Evolutionary conservation across 2,797 vertebrate species (phyloP).

Genomic region (Sardinella longiceps): DNA sequence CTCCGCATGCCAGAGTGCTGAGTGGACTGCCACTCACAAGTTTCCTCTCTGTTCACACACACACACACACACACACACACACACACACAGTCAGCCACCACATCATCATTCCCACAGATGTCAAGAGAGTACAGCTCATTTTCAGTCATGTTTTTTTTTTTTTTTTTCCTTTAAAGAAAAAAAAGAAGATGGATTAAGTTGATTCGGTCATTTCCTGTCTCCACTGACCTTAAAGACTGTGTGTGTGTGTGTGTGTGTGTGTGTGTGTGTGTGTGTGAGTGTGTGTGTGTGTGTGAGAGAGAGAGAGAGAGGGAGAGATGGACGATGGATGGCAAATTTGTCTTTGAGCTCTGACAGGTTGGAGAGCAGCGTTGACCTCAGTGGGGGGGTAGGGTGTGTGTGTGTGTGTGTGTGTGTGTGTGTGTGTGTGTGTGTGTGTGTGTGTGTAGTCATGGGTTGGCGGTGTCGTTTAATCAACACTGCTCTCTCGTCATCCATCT

Average conservation of each 20-base stretch:
- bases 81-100: not conserved
- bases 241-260: slow-evolving; percentile 9
- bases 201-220: slow-evolving; percentile 21
- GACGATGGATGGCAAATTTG: slow-evolving; percentile 29
- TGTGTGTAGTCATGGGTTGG: not conserved
- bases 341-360: slow-evolving; percentile 27
- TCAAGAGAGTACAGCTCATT: not conserved
- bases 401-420: not conserved
- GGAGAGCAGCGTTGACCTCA: slow-evolving; percentile 33
- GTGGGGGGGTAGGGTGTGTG: slow-evolving; percentile 29
- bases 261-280: not conserved
- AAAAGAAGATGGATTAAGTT: not conserved
- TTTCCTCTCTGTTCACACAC: not conserved
- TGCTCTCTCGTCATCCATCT: slow-evolving; percentile 58
- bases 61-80: not conserved
- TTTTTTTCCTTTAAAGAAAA: too few species aligned
- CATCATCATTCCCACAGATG: not conserved
- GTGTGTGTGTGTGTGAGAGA: not conserved
- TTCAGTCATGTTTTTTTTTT: too few species aligned
- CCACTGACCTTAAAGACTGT: not conserved
- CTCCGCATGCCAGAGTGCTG: not conserved
- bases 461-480: slow-evolving; percentile 46
- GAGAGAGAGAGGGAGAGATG: not conserved
- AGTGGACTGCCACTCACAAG: not conserved
- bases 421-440: not conserved